Percentiles rank a stretch among this genome's conserved stretches.
Conservation (phyloP, 2,113 vertebrate species). For the Dasypus novemcinctus region DNA sequence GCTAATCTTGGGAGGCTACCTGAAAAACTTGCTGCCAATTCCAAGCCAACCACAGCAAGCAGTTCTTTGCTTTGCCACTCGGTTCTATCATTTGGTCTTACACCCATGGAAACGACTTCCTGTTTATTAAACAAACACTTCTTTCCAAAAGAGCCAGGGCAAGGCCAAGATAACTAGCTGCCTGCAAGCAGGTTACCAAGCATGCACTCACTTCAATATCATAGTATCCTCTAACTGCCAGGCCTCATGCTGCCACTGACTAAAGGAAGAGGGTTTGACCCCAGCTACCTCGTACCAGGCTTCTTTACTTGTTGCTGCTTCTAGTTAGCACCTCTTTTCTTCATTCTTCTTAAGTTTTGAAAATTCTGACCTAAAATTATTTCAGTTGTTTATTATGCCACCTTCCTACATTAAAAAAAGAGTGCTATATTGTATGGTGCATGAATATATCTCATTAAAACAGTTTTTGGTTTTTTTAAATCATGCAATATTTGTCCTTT, state of each 20-base stretch:
- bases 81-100: slow-evolving; percentile 57
- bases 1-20: neutral
- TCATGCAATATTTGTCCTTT: too few relatives aligned
- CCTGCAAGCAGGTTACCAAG: neutral
- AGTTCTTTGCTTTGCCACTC: neutral
- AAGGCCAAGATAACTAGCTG: slow-evolving; percentile 28
- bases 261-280: neutral
- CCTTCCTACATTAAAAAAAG: neutral
- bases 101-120: slow-evolving; percentile 65
- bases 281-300: neutral
- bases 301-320: neutral
- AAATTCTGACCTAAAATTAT: neutral
- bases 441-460: too few relatives aligned
- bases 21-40: neutral
- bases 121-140: slow-evolving; percentile 67
- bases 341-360: neutral
- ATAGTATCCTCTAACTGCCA: neutral
- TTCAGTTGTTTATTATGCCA: neutral
- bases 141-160: slow-evolving; percentile 54
- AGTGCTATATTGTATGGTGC: neutral
- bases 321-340: neutral
- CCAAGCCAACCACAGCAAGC: neutral
- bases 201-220: neutral
- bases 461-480: too few relatives aligned
- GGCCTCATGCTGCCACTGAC: neutral